Evolutionary conservation across 2,797 vertebrate species (phyloP).

Genomic region (Pantherophis alleghaniensis): DNA sequence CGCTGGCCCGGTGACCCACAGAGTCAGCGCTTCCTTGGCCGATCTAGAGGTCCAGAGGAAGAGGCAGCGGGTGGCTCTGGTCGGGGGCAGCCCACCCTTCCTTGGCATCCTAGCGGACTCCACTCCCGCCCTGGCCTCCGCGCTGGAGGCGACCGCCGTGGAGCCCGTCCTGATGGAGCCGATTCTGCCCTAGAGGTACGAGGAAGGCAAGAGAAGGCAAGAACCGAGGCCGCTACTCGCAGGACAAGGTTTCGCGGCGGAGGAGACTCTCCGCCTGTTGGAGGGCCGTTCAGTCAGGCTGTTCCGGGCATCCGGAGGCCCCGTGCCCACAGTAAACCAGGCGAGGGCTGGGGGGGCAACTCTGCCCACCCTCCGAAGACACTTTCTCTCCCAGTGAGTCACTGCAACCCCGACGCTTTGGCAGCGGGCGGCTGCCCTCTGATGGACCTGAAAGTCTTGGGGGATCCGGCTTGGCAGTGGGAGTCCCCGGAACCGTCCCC

Average conservation of each 20-base stretch:
- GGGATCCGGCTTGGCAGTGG: background rate
- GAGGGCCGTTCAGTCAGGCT: background rate
- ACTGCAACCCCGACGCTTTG: background rate
- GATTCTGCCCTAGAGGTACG: background rate
- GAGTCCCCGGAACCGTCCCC: background rate
- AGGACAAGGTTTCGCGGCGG: background rate
- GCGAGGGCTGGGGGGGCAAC: background rate
- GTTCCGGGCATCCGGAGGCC: background rate
- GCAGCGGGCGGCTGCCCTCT: background rate
- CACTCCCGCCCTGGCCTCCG: background rate
- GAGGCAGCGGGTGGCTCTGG: constrained; percentile 51
- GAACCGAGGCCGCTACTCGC: background rate
- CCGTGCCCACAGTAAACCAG: background rate
- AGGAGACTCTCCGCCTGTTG: background rate
- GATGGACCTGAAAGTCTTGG: background rate
- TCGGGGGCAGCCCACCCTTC: constrained; percentile 60
- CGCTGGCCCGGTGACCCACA: background rate
- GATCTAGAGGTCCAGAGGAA: background rate
- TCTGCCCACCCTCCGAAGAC: too few species aligned
- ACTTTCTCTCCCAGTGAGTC: background rate
- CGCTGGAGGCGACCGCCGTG: background rate
- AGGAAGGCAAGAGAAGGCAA: background rate
- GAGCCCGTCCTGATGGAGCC: background rate
- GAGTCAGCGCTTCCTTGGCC: background rate
- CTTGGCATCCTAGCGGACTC: background rate